These are phyloP conservation scores for Vanessa atalanta DNA, from an alignment of 1,140 invertebrate genomes.

Conservation along the genomic window DNA sequence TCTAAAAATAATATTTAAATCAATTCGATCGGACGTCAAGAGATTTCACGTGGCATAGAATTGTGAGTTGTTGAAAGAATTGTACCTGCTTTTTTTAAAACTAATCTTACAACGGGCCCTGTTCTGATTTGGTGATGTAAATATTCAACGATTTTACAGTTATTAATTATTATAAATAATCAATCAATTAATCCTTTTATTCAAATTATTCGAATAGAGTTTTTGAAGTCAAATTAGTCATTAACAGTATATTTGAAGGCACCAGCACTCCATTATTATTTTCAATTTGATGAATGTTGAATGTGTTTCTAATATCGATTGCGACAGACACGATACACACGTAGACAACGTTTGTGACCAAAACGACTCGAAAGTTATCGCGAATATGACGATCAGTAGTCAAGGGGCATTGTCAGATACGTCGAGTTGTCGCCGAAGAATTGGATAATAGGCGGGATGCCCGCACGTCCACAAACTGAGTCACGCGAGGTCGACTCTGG, in stretches of 20 bases:
- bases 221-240: neutral
- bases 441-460: conserved; percentile 29
- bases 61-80: too few species aligned
- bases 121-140: too few species aligned
- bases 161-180: too few species aligned
- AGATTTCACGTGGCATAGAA: neutral
- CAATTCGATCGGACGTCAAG: neutral
- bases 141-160: too few species aligned
- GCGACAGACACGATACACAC: neutral
- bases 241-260: too few species aligned
- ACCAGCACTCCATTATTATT: too few species aligned
- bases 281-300: too few species aligned
- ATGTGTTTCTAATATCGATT: too few species aligned
- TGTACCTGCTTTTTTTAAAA: too few species aligned
- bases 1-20: conserved; percentile 8
- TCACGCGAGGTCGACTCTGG: conserved; percentile 9
- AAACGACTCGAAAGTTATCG: neutral
- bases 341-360: too few species aligned
- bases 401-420: conserved; percentile 22
- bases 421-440: conserved; percentile 21
- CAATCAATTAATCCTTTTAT: too few species aligned
- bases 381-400: conserved; percentile 22
- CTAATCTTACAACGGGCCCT: too few species aligned
- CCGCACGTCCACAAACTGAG: conserved; percentile 13
- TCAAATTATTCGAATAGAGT: neutral